These are phyloP conservation scores for Apteryx mantelli DNA, from an alignment of 2,113 vertebrate species.

Conservation along the genomic window DNA sequence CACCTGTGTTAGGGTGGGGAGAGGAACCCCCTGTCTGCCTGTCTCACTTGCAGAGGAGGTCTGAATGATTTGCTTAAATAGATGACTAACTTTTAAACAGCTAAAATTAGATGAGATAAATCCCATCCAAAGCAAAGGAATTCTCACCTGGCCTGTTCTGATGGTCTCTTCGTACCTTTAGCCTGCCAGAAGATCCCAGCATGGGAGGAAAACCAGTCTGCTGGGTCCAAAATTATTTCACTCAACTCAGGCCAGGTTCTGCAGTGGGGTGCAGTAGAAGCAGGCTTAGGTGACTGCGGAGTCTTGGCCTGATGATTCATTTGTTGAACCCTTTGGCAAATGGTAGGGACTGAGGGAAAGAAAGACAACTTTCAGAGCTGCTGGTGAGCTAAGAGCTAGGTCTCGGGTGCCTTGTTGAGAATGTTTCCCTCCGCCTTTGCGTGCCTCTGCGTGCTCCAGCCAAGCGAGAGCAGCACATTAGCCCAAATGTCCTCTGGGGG, in stretches of 20 bases:
- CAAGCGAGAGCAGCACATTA: not conserved
- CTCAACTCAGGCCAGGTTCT: not conserved
- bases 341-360: not conserved
- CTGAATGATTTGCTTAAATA: not conserved
- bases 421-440: not conserved
- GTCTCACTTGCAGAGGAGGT: not conserved
- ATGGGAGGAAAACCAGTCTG: not conserved
- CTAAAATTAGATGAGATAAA: not conserved
- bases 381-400: not conserved
- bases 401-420: fast-evolving
- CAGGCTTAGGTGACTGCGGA: not conserved
- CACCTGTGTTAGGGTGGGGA: not conserved
- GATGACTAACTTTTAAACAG: not conserved
- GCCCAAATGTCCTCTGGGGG: not conserved
- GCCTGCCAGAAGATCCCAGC: not conserved
- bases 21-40: not conserved
- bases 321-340: not conserved
- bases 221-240: not conserved
- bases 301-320: not conserved
- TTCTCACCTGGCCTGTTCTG: not conserved
- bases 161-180: not conserved
- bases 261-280: not conserved
- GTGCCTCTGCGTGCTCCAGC: fast-evolving
- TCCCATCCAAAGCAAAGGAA: not conserved
- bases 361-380: not conserved